Evolutionary conservation across 2,888 invertebrate species (phyloP), one percentile per base, ranked within the genome.

Genomic region (Trypoxylon attenuatum): DNA sequence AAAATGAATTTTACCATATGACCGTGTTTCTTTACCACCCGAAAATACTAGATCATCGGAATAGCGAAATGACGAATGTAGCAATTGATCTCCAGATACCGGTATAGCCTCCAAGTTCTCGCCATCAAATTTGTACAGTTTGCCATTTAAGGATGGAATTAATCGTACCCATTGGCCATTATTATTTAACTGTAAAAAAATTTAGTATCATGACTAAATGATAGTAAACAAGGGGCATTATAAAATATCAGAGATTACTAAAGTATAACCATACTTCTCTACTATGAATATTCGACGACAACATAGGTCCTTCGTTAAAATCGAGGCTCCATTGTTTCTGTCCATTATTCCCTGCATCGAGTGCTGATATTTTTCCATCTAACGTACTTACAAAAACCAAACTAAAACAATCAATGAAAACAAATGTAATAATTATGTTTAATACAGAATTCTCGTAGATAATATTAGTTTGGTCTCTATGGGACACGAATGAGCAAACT

Each of bases 91-190:
- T 0, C 96, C 94, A 39, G 94, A 92, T 69, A 98, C 91, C 0
- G 97, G 97, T 65, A 96, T 89, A 0, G 95, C 93, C 87, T 97
- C 95, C 46, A 98, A 91, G 65, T 91, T 93, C 63, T 94, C 93
- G 0, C 96, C 97, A 86, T 97, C 95, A 85, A 97, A 94, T 86
- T 95, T 95, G 88, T 97, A 99, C 47, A 99, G 89, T 2, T 93
- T 92, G 1, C 99, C 99, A 80, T 93, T 94, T 6, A 99, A 89
- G 0, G 98, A 97, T 1, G 98, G 99, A 80, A 99, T 96, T 83
- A 98, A 90, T 46, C 96, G 91, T 15, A 96, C 92, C 91, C 93
- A 94, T 84, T 95, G 93, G 1, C 96, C 96, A 83, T 94, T 93
- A 56, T 94, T 93, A 29, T 93, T 93, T 39, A 96, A 87, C 94